These are phyloP conservation scores for Octopus sinensis DNA, from an alignment of 1,140 invertebrate species.

Conservation along the genomic window DNA sequence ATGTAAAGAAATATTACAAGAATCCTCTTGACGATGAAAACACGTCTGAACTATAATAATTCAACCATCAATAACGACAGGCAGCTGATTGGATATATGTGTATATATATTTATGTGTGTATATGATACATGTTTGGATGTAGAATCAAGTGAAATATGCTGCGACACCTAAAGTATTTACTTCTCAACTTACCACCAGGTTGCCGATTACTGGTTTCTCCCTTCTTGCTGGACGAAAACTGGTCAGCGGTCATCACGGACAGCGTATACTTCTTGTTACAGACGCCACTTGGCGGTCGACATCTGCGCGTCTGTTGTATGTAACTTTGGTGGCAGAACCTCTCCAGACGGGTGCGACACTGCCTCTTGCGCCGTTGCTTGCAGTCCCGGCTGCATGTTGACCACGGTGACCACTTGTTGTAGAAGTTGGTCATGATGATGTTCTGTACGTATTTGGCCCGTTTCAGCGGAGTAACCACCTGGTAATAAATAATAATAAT, in stretches of 20 bases:
- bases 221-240: background rate
- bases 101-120: background rate
- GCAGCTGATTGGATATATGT: background rate
- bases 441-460: background rate
- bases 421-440: constrained; percentile 53
- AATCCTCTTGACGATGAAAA: too few relatives aligned
- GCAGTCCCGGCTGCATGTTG: constrained; percentile 64
- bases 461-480: background rate
- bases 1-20: too few relatives aligned
- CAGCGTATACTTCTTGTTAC: constrained; percentile 33
- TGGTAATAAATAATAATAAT: background rate
- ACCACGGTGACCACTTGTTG: constrained; percentile 66
- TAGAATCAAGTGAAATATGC: background rate
- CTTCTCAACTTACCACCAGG: background rate
- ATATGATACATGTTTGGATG: background rate
- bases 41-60: too few relatives aligned
- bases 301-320: constrained; percentile 80
- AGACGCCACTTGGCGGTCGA: constrained; percentile 22
- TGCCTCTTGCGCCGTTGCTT: constrained; percentile 66
- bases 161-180: too few relatives aligned
- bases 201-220: background rate
- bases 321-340: constrained; percentile 69
- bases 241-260: background rate
- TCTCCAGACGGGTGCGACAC: constrained; percentile 64
- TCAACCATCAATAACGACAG: background rate